Conservation (phyloP, 2,113 vertebrate genomes). For the Sterrhoptilus dennistouni region DNA sequence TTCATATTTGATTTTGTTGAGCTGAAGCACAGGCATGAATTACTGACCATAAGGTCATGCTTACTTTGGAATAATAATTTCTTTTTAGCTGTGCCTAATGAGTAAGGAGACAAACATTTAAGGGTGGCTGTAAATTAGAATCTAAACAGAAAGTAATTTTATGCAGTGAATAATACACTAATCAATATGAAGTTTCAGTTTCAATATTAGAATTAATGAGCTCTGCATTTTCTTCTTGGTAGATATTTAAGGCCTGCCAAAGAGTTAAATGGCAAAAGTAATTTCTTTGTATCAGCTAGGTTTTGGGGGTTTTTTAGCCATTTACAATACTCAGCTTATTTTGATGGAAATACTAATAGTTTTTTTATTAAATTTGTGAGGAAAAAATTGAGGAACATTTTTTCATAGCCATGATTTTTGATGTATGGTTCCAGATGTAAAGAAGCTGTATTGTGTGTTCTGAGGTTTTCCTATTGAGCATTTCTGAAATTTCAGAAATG, state of each 20-base stretch:
- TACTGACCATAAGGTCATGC: background rate
- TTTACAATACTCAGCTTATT: background rate
- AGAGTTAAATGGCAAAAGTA: background rate
- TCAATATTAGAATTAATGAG: background rate
- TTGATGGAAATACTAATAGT: slow-evolving; percentile 1
- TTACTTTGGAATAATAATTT: background rate
- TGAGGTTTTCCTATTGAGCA: slow-evolving; percentile 64
- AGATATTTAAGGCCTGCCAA: background rate
- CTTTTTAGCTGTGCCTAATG: background rate
- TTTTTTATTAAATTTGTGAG: background rate
- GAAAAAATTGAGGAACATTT: background rate
- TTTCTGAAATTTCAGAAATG: slow-evolving; percentile 73
- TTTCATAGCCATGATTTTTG: slow-evolving; percentile 33
- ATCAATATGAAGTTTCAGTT: background rate
- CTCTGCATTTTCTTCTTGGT: background rate
- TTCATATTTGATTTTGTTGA: background rate
- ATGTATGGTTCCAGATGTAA: slow-evolving; percentile 69
- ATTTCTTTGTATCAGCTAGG: background rate
- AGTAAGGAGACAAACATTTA: background rate
- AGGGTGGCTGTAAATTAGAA: background rate
- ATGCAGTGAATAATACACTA: background rate
- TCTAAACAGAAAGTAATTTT: background rate
- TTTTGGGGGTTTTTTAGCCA: background rate
- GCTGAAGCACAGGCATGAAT: background rate
- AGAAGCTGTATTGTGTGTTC: slow-evolving; percentile 36